Evolutionary conservation across 2,797 vertebrate species (phyloP).

Genomic region (Hapalemur alaotrensis): DNA sequence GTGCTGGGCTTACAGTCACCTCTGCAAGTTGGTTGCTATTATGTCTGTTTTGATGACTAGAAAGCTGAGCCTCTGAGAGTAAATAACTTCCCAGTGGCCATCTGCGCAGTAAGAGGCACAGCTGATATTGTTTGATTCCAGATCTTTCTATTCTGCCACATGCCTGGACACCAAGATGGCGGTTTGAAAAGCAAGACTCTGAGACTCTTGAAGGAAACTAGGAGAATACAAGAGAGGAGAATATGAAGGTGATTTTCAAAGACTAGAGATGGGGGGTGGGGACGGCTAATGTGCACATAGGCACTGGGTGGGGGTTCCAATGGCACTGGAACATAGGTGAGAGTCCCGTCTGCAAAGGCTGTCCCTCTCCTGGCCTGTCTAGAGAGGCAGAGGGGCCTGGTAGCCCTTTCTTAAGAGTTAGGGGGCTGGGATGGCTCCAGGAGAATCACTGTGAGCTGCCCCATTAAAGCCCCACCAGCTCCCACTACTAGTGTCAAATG

Average conservation of each 20-base stretch:
- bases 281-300: not conserved
- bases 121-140: not conserved
- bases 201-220: not conserved
- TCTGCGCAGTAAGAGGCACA: not conserved
- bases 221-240: not conserved
- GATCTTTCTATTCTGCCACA: not conserved
- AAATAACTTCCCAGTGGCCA: not conserved
- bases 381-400: not conserved
- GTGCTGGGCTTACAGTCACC: not conserved
- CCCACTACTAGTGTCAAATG: conserved; percentile 41
- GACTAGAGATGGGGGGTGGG: not conserved
- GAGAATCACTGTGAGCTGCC: not conserved
- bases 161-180: not conserved
- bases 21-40: not conserved
- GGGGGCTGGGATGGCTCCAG: not conserved
- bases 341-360: not conserved
- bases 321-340: not conserved
- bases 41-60: not conserved
- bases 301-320: not conserved
- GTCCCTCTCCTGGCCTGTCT: not conserved
- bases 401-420: not conserved
- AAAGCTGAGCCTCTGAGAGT: not conserved
- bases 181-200: not conserved
- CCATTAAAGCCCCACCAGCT: not conserved
- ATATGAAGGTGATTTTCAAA: not conserved